Evolutionary conservation across 2,888 invertebrate genomes (phyloP).

Genomic region (Erebia epiphron): DNA sequence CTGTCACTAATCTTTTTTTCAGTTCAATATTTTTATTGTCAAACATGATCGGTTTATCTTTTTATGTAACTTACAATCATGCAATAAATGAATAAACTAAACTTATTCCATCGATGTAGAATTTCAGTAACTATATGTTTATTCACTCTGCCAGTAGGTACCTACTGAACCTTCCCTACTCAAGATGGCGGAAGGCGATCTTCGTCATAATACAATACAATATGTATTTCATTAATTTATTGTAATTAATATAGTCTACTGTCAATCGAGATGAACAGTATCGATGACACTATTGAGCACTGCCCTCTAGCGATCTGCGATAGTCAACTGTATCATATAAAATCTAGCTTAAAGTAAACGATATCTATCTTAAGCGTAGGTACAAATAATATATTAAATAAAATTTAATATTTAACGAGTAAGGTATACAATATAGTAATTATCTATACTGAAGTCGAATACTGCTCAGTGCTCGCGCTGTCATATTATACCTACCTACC

Average conservation of each 20-base stretch:
- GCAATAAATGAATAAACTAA: too few species aligned
- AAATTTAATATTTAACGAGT: slow-evolving; percentile 31
- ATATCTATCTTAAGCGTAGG: background rate
- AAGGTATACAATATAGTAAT: background rate
- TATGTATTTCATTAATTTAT: background rate
- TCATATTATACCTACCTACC: too few species aligned
- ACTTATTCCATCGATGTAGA: too few species aligned
- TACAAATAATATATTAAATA: background rate
- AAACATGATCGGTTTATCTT: background rate
- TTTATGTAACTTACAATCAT: too few species aligned
- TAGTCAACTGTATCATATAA: slow-evolving; percentile 29
- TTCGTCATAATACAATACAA: background rate
- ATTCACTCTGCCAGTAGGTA: background rate
- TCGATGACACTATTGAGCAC: background rate
- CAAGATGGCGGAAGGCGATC: background rate
- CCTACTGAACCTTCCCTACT: too few species aligned
- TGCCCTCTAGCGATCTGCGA: background rate
- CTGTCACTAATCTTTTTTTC: too few species aligned
- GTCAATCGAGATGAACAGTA: background rate
- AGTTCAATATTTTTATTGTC: background rate
- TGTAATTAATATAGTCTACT: too few species aligned
- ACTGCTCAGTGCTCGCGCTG: slow-evolving; percentile 38
- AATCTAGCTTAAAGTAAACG: slow-evolving; percentile 30
- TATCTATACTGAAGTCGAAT: slow-evolving; percentile 41
- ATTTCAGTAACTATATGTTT: too few species aligned